Evolutionary conservation across 2,888 invertebrate genomes (phyloP).

Genomic region (Hedychridium roseum): DNA sequence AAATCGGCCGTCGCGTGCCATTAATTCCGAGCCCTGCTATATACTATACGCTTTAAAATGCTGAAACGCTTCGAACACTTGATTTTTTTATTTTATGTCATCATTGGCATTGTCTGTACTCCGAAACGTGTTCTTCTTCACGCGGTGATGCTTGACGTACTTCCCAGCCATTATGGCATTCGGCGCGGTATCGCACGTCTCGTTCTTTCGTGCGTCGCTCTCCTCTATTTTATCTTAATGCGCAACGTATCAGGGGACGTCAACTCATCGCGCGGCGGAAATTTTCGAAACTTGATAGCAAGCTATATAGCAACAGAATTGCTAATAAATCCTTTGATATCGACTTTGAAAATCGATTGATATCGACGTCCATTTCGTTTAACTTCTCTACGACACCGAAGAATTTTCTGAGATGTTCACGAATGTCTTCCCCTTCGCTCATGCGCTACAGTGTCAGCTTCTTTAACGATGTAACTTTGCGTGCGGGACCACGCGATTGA

Average conservation of each 20-base stretch:
- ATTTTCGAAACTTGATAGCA: no score
- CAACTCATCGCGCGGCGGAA: slow-evolving; percentile 22
- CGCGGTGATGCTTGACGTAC: no score
- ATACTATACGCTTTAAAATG: slow-evolving; percentile 25
- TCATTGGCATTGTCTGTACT: neutral
- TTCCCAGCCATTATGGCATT: no score
- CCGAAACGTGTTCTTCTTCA: no score
- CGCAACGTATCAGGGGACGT: no score
- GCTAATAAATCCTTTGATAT: slow-evolving; percentile 16
- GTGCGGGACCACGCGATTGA: slow-evolving; percentile 56
- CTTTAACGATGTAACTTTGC: slow-evolving; percentile 59
- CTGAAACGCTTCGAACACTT: slow-evolving; percentile 29
- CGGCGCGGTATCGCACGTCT: slow-evolving; percentile 13
- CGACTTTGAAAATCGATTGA: no score
- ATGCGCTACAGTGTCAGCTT: slow-evolving; percentile 51
- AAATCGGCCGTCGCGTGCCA: no score
- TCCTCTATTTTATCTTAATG: no score
- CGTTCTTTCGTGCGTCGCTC: slow-evolving; percentile 3
- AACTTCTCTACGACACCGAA: slow-evolving; percentile 54
- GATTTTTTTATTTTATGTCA: slow-evolving; percentile 24
- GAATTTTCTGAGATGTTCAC: slow-evolving; percentile 51
- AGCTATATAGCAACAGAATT: slow-evolving; percentile 21
- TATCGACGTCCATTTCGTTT: slow-evolving; percentile 40
- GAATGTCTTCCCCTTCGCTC: slow-evolving; percentile 46
- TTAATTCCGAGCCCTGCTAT: no score